phyloP scores from a whole-genome alignment of 2,888 invertebrate species.

The Tillus elongatus region DNA sequence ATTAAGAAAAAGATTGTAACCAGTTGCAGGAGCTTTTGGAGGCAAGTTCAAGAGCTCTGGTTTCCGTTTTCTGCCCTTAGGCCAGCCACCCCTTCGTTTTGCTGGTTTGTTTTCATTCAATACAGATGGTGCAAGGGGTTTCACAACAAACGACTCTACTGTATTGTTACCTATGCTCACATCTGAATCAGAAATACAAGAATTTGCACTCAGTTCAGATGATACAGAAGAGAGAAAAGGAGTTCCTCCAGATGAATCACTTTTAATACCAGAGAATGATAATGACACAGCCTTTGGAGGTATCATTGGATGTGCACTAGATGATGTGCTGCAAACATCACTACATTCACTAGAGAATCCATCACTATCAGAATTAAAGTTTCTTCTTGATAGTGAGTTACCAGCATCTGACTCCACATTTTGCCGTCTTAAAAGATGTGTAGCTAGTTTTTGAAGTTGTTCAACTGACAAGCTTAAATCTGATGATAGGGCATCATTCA shows the following conservation, averaged over 20 bases:
- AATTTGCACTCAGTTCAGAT: constrained; percentile 14
- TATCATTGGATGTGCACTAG: constrained; percentile 10
- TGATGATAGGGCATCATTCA: constrained; percentile 42
- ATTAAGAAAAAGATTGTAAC: constrained; percentile 49
- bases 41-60: constrained; percentile 44
- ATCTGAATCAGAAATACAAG: constrained; percentile 26
- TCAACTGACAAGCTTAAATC: constrained; percentile 43
- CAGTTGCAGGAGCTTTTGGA: constrained; percentile 51
- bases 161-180: constrained; percentile 20
- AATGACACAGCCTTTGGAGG: constrained; percentile 12
- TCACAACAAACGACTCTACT: constrained; percentile 4
- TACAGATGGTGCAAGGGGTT: neutral
- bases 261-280: too few relatives aligned
- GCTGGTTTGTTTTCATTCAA: constrained; percentile 21
- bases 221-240: constrained; percentile 8
- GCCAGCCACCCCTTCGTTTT: constrained; percentile 51
- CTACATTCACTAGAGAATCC: constrained; percentile 39
- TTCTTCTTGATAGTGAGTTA: constrained; percentile 13
- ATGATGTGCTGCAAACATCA: constrained; percentile 29
- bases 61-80: constrained; percentile 51
- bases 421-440: constrained; percentile 40
- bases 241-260: constrained; percentile 12
- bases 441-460: constrained; percentile 41
- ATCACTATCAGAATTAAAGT: constrained; percentile 36
- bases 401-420: constrained; percentile 21